Conservation (phyloP, 2,888 invertebrate genomes). For the Nezara viridula region DNA sequence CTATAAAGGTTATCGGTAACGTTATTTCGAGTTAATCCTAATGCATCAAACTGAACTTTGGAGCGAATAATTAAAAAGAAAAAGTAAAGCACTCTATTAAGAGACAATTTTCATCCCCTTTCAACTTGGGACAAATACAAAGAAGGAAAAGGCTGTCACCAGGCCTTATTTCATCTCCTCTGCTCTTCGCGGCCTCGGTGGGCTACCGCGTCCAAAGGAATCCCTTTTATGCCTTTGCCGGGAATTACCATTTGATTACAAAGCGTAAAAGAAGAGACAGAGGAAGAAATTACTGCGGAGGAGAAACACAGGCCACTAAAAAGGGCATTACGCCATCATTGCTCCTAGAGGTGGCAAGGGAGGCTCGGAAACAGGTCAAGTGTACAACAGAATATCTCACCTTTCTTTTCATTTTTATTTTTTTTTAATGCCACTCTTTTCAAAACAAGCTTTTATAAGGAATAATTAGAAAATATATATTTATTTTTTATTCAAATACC, state of each 20-base stretch:
- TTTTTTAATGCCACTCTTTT: background rate
- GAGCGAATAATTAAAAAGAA: background rate
- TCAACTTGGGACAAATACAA: background rate
- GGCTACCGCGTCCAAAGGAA: background rate
- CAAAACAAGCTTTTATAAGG: background rate
- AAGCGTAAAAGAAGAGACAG: slow-evolving; percentile 22
- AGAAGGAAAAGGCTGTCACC: background rate
- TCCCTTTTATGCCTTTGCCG: slow-evolving; percentile 20
- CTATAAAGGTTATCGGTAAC: background rate
- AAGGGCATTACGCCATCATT: background rate
- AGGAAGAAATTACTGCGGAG: slow-evolving; percentile 25
- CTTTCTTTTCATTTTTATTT: background rate
- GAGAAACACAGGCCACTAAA: slow-evolving; percentile 28
- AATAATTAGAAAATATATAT: background rate
- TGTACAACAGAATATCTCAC: background rate
- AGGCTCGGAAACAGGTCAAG: background rate
- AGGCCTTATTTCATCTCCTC: background rate
- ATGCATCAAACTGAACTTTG: background rate
- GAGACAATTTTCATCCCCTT: slow-evolving; percentile 4
- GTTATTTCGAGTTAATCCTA: background rate
- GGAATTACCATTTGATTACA: slow-evolving; percentile 34
- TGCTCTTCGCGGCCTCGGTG: background rate
- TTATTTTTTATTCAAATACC: background rate
- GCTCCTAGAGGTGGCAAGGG: background rate
- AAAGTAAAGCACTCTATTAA: background rate